phyloP scores from a whole-genome alignment of 2,888 invertebrate species.

The Meteorus cinctellus region DNA sequence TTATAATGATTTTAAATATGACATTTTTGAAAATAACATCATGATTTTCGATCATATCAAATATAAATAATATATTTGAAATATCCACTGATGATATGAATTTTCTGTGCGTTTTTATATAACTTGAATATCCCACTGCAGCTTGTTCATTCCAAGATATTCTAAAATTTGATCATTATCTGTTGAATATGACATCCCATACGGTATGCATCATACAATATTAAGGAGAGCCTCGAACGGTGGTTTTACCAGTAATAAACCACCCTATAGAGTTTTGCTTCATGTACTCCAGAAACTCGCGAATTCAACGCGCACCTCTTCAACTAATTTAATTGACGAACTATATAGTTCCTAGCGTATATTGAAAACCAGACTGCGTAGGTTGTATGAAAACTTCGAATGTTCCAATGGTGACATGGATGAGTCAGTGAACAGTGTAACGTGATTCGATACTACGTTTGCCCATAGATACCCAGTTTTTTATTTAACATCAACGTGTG shows the following conservation, averaged over 20 bases:
- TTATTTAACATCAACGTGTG: conserved; percentile 3
- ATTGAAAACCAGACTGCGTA: background rate
- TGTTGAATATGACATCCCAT: background rate
- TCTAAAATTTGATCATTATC: background rate
- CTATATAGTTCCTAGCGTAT: background rate
- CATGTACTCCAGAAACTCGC: background rate
- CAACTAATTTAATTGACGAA: background rate
- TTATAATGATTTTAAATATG: too few relatives aligned
- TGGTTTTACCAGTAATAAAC: background rate
- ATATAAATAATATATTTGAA: background rate
- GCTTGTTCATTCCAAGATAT: background rate
- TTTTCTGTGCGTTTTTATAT: background rate
- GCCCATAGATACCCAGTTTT: background rate
- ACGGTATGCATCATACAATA: background rate
- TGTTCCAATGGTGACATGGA: background rate
- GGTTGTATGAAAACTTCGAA: background rate
- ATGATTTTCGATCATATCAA: background rate
- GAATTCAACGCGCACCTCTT: background rate
- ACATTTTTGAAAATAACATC: too few relatives aligned
- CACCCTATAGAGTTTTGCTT: background rate
- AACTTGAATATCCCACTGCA: background rate
- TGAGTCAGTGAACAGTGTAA: conserved; percentile 22
- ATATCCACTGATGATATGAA: background rate
- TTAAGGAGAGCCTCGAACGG: background rate
- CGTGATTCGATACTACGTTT: conserved; percentile 5